phyloP scores from a whole-genome alignment of 2,888 invertebrate genomes.

The Mythimna ferrago region DNA sequence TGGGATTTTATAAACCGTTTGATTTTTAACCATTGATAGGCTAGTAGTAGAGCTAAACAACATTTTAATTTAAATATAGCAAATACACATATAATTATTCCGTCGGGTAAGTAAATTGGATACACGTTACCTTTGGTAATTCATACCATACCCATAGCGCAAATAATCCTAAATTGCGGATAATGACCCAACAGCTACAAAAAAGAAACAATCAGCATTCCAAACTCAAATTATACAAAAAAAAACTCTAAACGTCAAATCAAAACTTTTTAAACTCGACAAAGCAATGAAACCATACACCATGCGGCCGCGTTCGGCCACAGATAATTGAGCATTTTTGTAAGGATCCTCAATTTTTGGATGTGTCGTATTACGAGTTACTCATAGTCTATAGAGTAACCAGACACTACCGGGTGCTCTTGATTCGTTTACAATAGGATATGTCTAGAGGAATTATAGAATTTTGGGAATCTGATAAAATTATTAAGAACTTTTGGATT shows the following conservation, averaged over 20 bases:
- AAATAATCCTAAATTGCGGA: conserved; percentile 19
- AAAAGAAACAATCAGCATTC: conserved; percentile 40
- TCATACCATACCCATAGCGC: conserved; percentile 6
- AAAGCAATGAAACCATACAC: conserved; percentile 62
- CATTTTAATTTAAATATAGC: too few species aligned
- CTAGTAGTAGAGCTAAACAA: too few species aligned
- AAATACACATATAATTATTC: not conserved
- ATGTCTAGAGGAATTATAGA: conserved; percentile 72
- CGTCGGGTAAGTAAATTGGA: conserved; percentile 15
- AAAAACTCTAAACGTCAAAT: conserved; percentile 48
- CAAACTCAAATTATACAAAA: conserved; percentile 31
- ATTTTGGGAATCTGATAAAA: conserved; percentile 55
- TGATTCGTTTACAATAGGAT: conserved; percentile 73
- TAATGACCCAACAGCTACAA: conserved; percentile 10
- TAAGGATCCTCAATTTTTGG: conserved; percentile 55
- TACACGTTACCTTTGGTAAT: conserved; percentile 8
- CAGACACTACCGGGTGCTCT: conserved; percentile 66
- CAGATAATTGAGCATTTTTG: conserved; percentile 66
- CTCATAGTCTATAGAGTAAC: conserved; percentile 46
- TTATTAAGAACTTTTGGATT: conserved; percentile 10
- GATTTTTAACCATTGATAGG: not conserved
- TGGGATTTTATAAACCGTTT: too few species aligned
- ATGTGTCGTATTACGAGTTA: conserved; percentile 63
- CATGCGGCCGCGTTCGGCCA: conserved; percentile 58
- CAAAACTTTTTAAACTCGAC: conserved; percentile 57